Evolutionary conservation across 2,888 invertebrate species (phyloP).

Genomic region (Caenorhabditis doughertyi): DNA sequence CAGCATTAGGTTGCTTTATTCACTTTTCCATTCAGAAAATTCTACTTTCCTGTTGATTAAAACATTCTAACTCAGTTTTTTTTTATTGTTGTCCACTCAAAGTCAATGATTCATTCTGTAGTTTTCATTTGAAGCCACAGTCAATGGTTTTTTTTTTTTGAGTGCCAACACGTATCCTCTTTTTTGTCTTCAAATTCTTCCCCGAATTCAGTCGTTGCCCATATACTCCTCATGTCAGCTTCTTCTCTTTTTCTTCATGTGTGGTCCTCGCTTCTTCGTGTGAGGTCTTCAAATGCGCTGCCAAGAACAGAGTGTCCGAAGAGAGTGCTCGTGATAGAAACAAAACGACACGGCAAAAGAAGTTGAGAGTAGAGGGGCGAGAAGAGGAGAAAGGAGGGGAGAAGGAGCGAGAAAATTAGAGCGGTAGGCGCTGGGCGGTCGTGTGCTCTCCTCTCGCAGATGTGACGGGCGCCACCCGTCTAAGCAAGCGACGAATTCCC

Average conservation of each 20-base stretch:
- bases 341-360: not conserved
- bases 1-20: too few species aligned
- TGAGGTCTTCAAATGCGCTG: not conserved
- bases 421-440: not conserved
- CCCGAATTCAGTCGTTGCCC: too few species aligned
- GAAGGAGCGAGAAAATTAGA: slow-evolving; percentile 7
- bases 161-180: too few species aligned
- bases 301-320: not conserved
- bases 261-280: not conserved
- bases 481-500: not conserved
- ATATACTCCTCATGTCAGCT: too few species aligned
- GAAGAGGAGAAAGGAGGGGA: not conserved
- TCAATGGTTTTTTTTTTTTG: too few species aligned
- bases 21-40: too few species aligned
- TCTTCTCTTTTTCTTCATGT: not conserved
- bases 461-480: not conserved
- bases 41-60: too few species aligned
- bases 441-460: not conserved
- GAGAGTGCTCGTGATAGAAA: slow-evolving; percentile 1
- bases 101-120: too few species aligned
- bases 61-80: too few species aligned
- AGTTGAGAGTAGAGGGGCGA: not conserved
- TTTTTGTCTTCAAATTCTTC: too few species aligned
- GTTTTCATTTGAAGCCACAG: too few species aligned
- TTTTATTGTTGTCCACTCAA: too few species aligned